These are phyloP conservation scores for Cheirogaleus medius DNA, from an alignment of 2,113 vertebrate genomes.

Conservation along the genomic window DNA sequence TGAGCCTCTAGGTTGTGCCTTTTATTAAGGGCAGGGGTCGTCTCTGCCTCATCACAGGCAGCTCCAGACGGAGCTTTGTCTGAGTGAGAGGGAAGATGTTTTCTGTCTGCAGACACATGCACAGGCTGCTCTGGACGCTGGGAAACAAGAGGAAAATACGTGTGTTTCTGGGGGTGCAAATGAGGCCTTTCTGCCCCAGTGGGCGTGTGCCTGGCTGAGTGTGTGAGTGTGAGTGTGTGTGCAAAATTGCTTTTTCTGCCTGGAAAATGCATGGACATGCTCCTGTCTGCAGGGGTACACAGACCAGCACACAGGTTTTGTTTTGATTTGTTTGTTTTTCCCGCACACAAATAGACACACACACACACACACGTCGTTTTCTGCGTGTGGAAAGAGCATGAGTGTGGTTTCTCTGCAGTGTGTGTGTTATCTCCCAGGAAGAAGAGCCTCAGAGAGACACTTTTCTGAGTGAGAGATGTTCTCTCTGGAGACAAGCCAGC, in stretches of 20 bases:
- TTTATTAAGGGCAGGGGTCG: not conserved
- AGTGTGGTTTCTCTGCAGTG: not conserved
- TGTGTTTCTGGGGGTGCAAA: not conserved
- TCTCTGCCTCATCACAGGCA: too few species aligned
- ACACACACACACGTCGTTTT: too few species aligned
- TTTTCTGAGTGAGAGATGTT: too few species aligned
- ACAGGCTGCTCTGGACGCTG: fast-evolving
- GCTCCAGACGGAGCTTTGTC: too few species aligned
- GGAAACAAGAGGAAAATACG: not conserved
- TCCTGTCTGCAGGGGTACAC: not conserved
- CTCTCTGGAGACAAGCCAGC: too few species aligned
- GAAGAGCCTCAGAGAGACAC: too few species aligned
- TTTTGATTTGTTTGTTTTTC: not conserved
- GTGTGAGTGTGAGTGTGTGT: not conserved
- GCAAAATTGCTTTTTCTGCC: not conserved
- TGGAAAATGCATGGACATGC: not conserved
- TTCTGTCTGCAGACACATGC: not conserved
- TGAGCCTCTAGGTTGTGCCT: too few species aligned
- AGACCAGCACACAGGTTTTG: not conserved
- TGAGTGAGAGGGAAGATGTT: not conserved
- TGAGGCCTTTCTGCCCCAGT: not conserved
- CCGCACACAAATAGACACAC: fast-evolving
- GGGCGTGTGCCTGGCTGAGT: not conserved
- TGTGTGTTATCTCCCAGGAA: not conserved
- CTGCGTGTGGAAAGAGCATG: not conserved